phyloP scores from a whole-genome alignment of 2,888 invertebrate species.

The Meteorus cinctellus region DNA sequence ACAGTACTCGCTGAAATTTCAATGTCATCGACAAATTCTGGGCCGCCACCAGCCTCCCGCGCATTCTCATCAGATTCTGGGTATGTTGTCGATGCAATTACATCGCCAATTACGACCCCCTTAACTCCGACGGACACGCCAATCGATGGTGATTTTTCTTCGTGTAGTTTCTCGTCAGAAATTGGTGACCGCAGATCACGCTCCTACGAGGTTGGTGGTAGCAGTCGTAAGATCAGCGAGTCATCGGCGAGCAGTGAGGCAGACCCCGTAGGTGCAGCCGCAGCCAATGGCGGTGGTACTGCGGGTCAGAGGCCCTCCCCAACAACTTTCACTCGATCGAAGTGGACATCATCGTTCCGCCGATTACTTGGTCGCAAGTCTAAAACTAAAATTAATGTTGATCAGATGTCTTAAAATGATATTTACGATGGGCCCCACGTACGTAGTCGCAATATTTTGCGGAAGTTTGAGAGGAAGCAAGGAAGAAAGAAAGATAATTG shows the following conservation, averaged over 20 bases:
- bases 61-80: slow-evolving; percentile 71
- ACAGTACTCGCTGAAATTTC: slow-evolving; percentile 74
- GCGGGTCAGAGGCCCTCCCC: slow-evolving; percentile 48
- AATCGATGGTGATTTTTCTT: slow-evolving; percentile 44
- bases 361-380: slow-evolving; percentile 73
- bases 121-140: slow-evolving; percentile 39
- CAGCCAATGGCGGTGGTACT: neutral
- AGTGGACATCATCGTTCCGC: slow-evolving; percentile 79
- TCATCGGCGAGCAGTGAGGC: slow-evolving; percentile 58
- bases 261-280: slow-evolving; percentile 27
- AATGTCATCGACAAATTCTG: slow-evolving; percentile 66
- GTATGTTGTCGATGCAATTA: slow-evolving; percentile 53
- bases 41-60: slow-evolving; percentile 64
- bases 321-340: slow-evolving; percentile 75
- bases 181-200: slow-evolving; percentile 69
- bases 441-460: neutral
- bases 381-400: slow-evolving; percentile 56
- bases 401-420: neutral
- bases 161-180: slow-evolving; percentile 69
- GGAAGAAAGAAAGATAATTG: neutral
- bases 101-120: slow-evolving; percentile 36
- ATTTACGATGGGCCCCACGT: neutral
- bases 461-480: neutral
- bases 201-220: slow-evolving; percentile 66
- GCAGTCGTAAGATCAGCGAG: slow-evolving; percentile 65